Conservation (phyloP, 2,888 invertebrate genomes). For the Xestia xanthographa region DNA sequence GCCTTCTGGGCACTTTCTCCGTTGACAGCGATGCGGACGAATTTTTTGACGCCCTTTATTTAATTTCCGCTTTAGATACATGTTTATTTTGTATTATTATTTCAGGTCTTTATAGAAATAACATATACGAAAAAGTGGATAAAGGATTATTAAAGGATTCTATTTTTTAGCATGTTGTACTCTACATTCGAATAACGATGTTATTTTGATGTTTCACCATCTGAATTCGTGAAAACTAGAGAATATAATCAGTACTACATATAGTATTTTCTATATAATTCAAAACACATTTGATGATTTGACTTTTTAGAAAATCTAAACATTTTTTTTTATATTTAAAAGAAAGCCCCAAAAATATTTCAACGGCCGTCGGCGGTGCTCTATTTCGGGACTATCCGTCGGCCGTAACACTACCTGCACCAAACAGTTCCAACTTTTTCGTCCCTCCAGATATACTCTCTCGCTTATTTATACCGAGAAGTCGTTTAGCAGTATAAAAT, state of each 20-base stretch:
- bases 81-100: no score
- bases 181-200: not conserved
- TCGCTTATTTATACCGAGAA: conserved; percentile 54
- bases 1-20: no score
- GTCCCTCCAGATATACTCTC: conserved; percentile 13
- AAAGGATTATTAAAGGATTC: not conserved
- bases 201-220: not conserved
- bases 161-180: not conserved
- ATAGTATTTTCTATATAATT: not conserved
- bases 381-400: conserved; percentile 64
- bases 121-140: not conserved
- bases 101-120: not conserved
- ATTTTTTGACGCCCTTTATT: no score
- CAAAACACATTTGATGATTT: not conserved
- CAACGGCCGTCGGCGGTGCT: conserved; percentile 58
- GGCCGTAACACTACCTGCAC: conserved; percentile 58
- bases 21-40: no score
- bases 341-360: not conserved
- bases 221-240: not conserved
- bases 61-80: no score
- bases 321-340: not conserved
- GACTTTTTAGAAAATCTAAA: not conserved
- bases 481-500: conserved; percentile 59
- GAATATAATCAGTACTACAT: not conserved
- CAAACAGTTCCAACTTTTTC: conserved; percentile 41